These are phyloP conservation scores for Ennomos erosarius DNA, from an alignment of 2,888 invertebrate genomes.

Conservation along the genomic window DNA sequence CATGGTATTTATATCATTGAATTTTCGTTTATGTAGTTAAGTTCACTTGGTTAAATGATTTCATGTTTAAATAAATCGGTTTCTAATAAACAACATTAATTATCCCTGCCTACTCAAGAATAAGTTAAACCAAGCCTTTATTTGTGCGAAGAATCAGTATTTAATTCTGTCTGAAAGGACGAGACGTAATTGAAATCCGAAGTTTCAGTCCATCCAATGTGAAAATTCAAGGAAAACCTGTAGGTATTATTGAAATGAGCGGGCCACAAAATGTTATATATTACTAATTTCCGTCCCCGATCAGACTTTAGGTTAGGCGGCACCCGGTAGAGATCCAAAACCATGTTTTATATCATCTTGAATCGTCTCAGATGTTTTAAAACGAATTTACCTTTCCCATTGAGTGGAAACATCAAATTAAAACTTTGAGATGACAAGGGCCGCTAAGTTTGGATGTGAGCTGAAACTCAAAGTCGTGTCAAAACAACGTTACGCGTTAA, in stretches of 20 bases:
- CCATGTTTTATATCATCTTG: constrained; percentile 14
- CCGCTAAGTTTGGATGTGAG: constrained; percentile 22
- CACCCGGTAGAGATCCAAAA: constrained; percentile 1
- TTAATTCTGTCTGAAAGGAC: constrained; percentile 35
- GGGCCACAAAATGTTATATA: constrained; percentile 35
- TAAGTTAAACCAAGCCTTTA: constrained; percentile 27
- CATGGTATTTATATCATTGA: too few species aligned
- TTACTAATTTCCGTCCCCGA: constrained; percentile 37
- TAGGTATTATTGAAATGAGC: constrained; percentile 32
- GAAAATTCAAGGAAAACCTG: constrained; percentile 37
- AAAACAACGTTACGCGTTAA: constrained; percentile 37
- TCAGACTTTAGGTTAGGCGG: constrained; percentile 9
- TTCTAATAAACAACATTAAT: background rate
- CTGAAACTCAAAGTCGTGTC: constrained; percentile 29
- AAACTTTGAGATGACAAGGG: constrained; percentile 30
- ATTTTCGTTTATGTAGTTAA: too few species aligned
- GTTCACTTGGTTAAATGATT: constrained; percentile 4
- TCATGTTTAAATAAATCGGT: constrained; percentile 16
- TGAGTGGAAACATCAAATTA: constrained; percentile 26
- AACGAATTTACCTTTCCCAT: constrained; percentile 23
- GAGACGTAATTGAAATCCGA: constrained; percentile 38
- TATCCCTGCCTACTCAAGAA: constrained; percentile 16
- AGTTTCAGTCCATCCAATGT: constrained; percentile 32
- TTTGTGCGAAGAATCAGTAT: constrained; percentile 27
- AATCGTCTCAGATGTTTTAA: constrained; percentile 15